Evolutionary conservation across 1,140 invertebrate species (phyloP).

Genomic region (Tribolium castaneum): DNA sequence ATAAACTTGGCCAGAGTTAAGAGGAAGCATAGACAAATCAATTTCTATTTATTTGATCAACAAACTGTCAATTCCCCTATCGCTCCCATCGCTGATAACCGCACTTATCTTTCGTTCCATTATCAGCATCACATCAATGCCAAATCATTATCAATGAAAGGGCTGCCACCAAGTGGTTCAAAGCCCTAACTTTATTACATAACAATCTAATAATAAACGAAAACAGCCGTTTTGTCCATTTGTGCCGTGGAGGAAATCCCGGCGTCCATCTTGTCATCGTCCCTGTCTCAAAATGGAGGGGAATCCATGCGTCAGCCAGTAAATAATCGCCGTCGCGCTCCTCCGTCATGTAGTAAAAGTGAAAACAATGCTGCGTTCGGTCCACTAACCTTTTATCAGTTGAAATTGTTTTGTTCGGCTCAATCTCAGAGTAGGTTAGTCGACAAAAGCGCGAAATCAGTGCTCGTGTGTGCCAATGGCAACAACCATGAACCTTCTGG

Average conservation of each 20-base stretch:
- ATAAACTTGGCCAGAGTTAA: too few relatives aligned
- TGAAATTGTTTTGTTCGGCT: slow-evolving; percentile 55
- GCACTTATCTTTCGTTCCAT: too few relatives aligned
- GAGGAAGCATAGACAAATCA: too few relatives aligned
- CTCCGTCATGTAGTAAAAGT: slow-evolving; percentile 24
- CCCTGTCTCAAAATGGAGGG: not conserved
- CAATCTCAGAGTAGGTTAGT: slow-evolving; percentile 65
- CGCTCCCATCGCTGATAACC: too few relatives aligned
- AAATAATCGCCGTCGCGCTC: not conserved
- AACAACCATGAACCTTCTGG: slow-evolving; percentile 50
- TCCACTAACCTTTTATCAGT: not conserved
- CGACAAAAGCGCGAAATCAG: slow-evolving; percentile 50
- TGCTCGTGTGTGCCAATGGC: slow-evolving; percentile 44
- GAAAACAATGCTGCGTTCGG: not conserved
- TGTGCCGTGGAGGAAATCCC: slow-evolving; percentile 8
- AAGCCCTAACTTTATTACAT: too few relatives aligned
- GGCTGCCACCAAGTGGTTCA: too few relatives aligned
- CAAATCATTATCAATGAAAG: too few relatives aligned
- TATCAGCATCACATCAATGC: too few relatives aligned
- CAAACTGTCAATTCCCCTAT: too few relatives aligned
- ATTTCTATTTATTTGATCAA: too few relatives aligned
- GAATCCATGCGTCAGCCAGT: slow-evolving; percentile 1
- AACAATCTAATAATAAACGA: too few relatives aligned
- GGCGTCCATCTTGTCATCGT: not conserved
- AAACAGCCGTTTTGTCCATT: too few relatives aligned